Evolutionary conservation across 2,888 invertebrate species (phyloP).

Genomic region (Polylopha cassiicola): DNA sequence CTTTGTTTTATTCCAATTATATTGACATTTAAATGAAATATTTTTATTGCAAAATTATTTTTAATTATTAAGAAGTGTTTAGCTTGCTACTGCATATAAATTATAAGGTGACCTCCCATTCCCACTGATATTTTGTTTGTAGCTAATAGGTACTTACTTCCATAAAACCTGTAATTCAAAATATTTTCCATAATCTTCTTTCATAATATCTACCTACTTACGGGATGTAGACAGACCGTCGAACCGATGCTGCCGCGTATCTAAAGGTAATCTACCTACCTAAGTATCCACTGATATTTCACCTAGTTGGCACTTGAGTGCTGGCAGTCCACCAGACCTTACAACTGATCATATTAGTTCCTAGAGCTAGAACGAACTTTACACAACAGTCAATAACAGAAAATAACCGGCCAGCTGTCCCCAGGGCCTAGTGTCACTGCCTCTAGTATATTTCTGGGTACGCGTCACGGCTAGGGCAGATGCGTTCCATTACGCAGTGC

Average conservation of each 20-base stretch:
- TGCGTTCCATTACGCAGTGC: slow-evolving; percentile 38
- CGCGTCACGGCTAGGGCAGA: slow-evolving; percentile 43
- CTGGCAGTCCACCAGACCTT: slow-evolving; percentile 56
- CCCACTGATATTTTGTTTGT: too few relatives aligned
- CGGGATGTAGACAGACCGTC: slow-evolving; percentile 15
- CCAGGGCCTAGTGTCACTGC: slow-evolving; percentile 36
- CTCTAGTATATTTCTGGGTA: slow-evolving; percentile 49
- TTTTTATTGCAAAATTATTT: too few relatives aligned
- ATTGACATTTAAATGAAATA: too few relatives aligned
- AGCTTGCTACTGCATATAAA: too few relatives aligned
- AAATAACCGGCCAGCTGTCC: slow-evolving; percentile 23
- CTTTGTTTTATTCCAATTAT: too few relatives aligned
- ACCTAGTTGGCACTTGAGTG: slow-evolving; percentile 57
- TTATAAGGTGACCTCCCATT: too few relatives aligned
- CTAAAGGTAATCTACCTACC: too few relatives aligned
- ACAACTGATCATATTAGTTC: slow-evolving; percentile 13
- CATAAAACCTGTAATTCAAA: too few relatives aligned
- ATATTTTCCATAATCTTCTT: too few relatives aligned
- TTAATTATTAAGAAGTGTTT: too few relatives aligned
- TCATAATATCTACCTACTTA: too few relatives aligned
- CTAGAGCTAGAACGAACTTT: slow-evolving; percentile 6
- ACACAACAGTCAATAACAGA: slow-evolving; percentile 7
- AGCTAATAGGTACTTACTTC: too few relatives aligned
- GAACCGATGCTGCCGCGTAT: slow-evolving; percentile 11
- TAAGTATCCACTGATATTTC: slow-evolving; percentile 31